Conservation (phyloP, 1,140 invertebrate genomes). For the Mercenaria mercenaria region DNA sequence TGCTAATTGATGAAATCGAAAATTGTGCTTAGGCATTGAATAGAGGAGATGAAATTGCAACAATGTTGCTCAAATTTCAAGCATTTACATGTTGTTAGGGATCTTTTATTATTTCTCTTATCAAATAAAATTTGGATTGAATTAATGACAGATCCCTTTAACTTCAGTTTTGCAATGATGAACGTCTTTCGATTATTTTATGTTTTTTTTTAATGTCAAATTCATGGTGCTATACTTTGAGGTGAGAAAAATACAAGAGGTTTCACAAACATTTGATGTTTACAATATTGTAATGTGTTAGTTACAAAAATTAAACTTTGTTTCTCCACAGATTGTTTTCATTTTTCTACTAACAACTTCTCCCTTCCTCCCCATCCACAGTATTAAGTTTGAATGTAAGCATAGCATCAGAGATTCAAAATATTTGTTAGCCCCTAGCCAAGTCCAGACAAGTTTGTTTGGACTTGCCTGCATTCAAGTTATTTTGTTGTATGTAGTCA, state of each 20-base stretch:
- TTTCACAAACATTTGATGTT: slow-evolving; percentile 59
- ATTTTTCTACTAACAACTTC: slow-evolving; percentile 16
- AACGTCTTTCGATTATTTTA: slow-evolving; percentile 53
- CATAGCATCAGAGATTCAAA: slow-evolving; percentile 48
- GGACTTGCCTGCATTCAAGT: too few species aligned
- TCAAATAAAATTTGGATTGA: slow-evolving; percentile 1
- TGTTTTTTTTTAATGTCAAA: slow-evolving; percentile 50
- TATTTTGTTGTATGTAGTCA: too few species aligned
- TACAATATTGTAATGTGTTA: slow-evolving; percentile 62
- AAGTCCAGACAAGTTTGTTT: too few species aligned
- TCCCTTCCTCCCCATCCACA: too few species aligned
- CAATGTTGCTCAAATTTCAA: slow-evolving; percentile 9
- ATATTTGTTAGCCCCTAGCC: too few species aligned
- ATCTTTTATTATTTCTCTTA: neutral
- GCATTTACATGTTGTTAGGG: neutral
- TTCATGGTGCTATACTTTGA: slow-evolving; percentile 53
- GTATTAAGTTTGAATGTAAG: neutral
- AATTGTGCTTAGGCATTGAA: neutral
- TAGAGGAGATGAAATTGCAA: slow-evolving; percentile 24
- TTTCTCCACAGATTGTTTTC: slow-evolving; percentile 53
- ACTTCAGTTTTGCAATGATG: slow-evolving; percentile 13
- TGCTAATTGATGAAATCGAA: neutral
- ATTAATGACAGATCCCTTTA: slow-evolving; percentile 13
- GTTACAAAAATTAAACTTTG: slow-evolving; percentile 64
- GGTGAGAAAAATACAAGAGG: slow-evolving; percentile 1